Conservation (phyloP, 2,113 vertebrate species). For the Aegithalos caudatus region DNA sequence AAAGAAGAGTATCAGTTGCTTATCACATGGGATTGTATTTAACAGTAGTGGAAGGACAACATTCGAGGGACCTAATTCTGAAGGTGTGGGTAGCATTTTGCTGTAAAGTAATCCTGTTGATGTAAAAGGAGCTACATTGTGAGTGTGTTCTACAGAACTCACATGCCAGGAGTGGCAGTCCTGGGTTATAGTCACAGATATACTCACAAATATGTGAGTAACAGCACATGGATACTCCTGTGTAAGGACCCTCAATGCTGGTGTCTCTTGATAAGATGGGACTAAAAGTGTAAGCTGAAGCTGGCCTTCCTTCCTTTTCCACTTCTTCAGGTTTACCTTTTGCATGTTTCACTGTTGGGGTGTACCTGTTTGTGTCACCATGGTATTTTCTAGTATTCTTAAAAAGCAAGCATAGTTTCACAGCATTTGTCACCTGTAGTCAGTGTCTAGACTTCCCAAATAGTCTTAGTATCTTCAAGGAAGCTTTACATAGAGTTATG, state of each 20-base stretch:
- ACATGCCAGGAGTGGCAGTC: fast-evolving
- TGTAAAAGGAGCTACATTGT: neutral
- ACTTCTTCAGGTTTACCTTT: neutral
- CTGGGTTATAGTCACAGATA: neutral
- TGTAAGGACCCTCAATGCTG: neutral
- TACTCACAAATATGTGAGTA: neutral
- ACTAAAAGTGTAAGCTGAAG: neutral
- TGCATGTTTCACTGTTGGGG: neutral
- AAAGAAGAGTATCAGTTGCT: neutral
- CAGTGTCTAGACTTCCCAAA: neutral
- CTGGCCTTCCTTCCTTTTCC: neutral
- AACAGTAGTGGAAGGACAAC: neutral
- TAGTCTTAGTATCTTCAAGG: neutral
- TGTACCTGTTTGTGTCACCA: neutral
- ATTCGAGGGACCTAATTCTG: neutral
- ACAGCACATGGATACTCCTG: neutral
- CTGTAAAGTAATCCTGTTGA: neutral
- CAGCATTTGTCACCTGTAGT: neutral
- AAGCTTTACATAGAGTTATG: neutral
- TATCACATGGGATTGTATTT: neutral
- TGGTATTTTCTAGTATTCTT: neutral
- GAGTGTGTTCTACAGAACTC: neutral
- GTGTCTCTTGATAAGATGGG: neutral
- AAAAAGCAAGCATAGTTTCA: neutral
- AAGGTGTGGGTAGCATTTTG: neutral